Base-by-base conservation (phyloP, 1,140 invertebrate genomes). In the Magallana angulata region DNA sequence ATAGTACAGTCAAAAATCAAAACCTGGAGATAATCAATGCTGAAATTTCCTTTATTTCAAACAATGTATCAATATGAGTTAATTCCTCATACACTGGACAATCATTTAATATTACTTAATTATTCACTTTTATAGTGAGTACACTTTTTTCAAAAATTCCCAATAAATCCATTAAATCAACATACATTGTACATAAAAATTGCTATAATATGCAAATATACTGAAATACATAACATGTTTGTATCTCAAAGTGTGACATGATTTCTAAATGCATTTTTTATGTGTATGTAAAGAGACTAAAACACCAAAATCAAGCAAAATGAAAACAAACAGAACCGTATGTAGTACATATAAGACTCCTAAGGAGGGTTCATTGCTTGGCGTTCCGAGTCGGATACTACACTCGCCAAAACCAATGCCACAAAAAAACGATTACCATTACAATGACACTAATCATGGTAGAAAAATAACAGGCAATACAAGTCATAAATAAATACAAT, bases 241-340 rank as follows among this genome's bases (percentile, higher is more conserved):
- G 36, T 48, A 48, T 48, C 5, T 48, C 36, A 48, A 48, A 48
- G 36, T 48, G 36, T 76, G 14, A 76, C 68, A 76, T 76, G 68
- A 76, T 30, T 76, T 76, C 24, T 30, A 76, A 76, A 76, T 76
- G 68, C 68, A 76, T 18, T 62, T 36, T 76, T 30, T 30, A 24
- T 76, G 24, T 76, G 36, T 76, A 36, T 7, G 24, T 76, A 18
- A 76, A 14, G 68, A 76, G 24, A 76, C 36, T 48, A 71, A 76
- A 76, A 76, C 68, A 76, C 68, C 68, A 18, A 76, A 76, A 76
- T 36, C 36, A 76, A 76, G 60, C 24, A 30, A 36, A 36, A 76
- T 76, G 68, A 76, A 30, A 76, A 76, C 36, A 76, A 76, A 76
- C 36, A 76, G 36, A 30, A 5, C 12, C 64, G 8, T 62, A 14